These are phyloP conservation scores for Drosophila pectinifera DNA, from an alignment of 1,140 invertebrate species.

Conservation along the genomic window DNA sequence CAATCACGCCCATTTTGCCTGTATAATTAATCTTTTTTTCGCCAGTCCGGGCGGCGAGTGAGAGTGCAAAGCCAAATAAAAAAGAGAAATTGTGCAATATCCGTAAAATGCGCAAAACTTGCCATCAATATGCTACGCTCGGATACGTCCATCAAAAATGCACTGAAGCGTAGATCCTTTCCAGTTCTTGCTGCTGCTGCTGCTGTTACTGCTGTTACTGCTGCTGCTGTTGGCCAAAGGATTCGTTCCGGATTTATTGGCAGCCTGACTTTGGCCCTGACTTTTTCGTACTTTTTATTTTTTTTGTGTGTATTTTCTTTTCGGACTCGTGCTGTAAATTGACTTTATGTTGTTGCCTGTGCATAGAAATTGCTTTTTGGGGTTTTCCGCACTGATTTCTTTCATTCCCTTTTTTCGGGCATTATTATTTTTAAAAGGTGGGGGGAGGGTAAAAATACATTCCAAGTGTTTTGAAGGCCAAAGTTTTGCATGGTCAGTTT, in stretches of 20 bases:
- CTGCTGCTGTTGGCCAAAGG: constrained; percentile 69
- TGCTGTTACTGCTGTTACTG: constrained; percentile 38
- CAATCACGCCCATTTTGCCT: constrained; percentile 61
- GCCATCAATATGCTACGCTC: constrained; percentile 83
- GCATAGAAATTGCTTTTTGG: constrained; percentile 63
- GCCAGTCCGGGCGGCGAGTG: constrained; percentile 12
- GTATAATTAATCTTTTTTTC: constrained; percentile 78
- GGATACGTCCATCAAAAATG: constrained; percentile 83
- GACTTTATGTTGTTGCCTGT: constrained; percentile 60
- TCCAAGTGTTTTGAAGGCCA: constrained; percentile 43
- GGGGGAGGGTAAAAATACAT: constrained; percentile 4
- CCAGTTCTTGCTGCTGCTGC: constrained; percentile 60
- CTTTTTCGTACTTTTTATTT: constrained; percentile 17
- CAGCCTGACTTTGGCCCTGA: constrained; percentile 48
- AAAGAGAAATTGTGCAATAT: constrained; percentile 77
- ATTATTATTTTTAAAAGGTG: constrained; percentile 19
- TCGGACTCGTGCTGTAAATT: constrained; percentile 73
- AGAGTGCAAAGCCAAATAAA: constrained; percentile 22
- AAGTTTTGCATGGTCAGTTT: constrained; percentile 63
- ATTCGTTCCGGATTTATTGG: constrained; percentile 83
- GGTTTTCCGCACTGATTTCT: constrained; percentile 42
- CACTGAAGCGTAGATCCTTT: constrained; percentile 82
- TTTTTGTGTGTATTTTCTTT: constrained; percentile 33
- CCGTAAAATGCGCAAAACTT: constrained; percentile 83
- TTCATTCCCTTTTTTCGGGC: constrained; percentile 20